Percentiles rank a stretch among this genome's conserved stretches.
Evolutionary conservation across 2,113 vertebrate genomes (phyloP).

Genomic region (Albula glossodonta): DNA sequence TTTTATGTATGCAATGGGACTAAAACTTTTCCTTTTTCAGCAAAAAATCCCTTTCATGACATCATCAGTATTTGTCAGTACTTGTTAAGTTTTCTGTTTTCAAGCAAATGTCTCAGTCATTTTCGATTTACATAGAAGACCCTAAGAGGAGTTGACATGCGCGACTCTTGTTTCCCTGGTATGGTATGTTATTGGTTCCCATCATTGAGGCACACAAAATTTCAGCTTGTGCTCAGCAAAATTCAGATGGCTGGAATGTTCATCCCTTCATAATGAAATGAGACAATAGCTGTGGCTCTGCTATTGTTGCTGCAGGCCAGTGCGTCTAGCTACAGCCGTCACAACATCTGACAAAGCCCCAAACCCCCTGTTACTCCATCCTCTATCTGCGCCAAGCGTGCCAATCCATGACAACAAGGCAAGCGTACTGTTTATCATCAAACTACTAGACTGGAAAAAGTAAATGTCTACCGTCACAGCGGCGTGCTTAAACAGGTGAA

Average conservation of each 20-base stretch:
- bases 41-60: too few relatives aligned
- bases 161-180: too few relatives aligned
- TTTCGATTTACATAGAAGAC: too few relatives aligned
- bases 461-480: too few relatives aligned
- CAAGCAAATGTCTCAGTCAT: too few relatives aligned
- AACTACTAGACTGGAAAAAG: neutral
- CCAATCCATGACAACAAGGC: neutral
- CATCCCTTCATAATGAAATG: constrained; percentile 50
- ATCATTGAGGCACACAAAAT: too few relatives aligned
- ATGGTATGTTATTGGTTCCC: too few relatives aligned
- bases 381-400: neutral
- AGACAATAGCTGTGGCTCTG: constrained; percentile 42
- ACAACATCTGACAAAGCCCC: constrained; percentile 37
- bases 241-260: constrained; percentile 53
- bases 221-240: constrained; percentile 43
- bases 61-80: too few relatives aligned
- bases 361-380: constrained; percentile 1
- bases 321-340: constrained; percentile 30
- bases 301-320: constrained; percentile 22
- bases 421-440: neutral
- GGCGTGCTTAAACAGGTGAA: neutral
- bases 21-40: too few relatives aligned
- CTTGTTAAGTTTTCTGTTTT: too few relatives aligned
- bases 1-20: too few relatives aligned
- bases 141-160: too few relatives aligned